Conservation (phyloP, 2,113 vertebrate species). For the Oceanites oceanicus region DNA sequence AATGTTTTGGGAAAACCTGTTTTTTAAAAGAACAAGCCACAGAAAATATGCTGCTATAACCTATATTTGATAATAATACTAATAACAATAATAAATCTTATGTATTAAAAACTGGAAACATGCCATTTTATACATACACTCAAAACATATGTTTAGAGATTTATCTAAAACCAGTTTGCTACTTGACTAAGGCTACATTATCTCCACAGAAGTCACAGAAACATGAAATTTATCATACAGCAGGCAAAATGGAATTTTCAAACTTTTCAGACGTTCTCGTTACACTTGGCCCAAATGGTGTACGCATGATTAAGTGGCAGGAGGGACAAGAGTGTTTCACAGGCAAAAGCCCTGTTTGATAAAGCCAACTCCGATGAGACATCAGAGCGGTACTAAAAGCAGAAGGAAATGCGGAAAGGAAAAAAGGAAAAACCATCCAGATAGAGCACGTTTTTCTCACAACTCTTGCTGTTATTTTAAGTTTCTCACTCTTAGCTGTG, state of each 20-base stretch:
- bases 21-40: neutral
- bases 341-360: neutral
- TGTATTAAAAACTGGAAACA: neutral
- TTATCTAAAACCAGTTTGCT: neutral
- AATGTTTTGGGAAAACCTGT: neutral
- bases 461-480: neutral
- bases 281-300: neutral
- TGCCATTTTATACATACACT: neutral
- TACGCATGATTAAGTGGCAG: neutral
- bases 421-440: neutral
- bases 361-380: neutral
- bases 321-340: neutral
- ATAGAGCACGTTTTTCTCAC: neutral
- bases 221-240: neutral
- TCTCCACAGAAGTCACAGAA: neutral
- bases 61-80: neutral
- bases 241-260: neutral
- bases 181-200: neutral
- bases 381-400: neutral
- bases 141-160: neutral
- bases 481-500: neutral
- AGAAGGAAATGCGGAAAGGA: neutral
- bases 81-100: neutral
- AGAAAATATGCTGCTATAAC: neutral
- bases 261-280: neutral